Percentiles rank a stretch among this genome's conserved stretches.
Evolutionary conservation across 2,797 vertebrate species (phyloP).

Genomic region (Gambelia wislizenii): DNA sequence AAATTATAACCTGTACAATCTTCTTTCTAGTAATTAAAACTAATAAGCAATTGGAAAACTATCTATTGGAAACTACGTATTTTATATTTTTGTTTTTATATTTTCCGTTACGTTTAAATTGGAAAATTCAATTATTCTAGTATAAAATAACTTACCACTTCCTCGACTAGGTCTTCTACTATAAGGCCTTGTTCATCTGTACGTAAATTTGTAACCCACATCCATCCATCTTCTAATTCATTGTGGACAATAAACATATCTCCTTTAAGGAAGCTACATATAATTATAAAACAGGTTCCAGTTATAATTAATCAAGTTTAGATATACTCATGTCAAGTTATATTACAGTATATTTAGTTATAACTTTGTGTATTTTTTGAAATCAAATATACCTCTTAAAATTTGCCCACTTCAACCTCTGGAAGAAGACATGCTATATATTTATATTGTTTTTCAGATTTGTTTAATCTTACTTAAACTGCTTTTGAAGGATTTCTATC

Average conservation of each 20-base stretch:
- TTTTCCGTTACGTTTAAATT: background rate
- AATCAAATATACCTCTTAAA: background rate
- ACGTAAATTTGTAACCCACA: slow-evolving; percentile 98
- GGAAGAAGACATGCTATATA: background rate
- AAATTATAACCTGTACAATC: background rate
- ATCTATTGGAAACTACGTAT: background rate
- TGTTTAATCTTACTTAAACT: background rate
- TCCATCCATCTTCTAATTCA: slow-evolving; percentile 98
- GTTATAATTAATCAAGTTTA: background rate
- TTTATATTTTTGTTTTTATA: background rate
- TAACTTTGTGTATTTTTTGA: background rate
- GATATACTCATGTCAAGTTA: background rate
- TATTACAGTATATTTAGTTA: background rate
- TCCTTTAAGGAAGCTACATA: slow-evolving; percentile 96
- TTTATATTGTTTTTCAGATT: background rate
- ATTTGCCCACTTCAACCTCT: background rate
- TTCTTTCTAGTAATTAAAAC: background rate
- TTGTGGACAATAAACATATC: slow-evolving; percentile 99
- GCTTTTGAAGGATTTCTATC: background rate
- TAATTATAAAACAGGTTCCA: slow-evolving; percentile 37
- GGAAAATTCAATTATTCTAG: background rate
- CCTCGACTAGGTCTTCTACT: slow-evolving; percentile 96
- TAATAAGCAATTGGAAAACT: background rate
- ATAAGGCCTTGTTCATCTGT: slow-evolving; percentile 99
- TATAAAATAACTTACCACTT: slow-evolving; percentile 88